Evolutionary conservation across 2,113 vertebrate species (phyloP).

Genomic region (Prunella fulvescens): DNA sequence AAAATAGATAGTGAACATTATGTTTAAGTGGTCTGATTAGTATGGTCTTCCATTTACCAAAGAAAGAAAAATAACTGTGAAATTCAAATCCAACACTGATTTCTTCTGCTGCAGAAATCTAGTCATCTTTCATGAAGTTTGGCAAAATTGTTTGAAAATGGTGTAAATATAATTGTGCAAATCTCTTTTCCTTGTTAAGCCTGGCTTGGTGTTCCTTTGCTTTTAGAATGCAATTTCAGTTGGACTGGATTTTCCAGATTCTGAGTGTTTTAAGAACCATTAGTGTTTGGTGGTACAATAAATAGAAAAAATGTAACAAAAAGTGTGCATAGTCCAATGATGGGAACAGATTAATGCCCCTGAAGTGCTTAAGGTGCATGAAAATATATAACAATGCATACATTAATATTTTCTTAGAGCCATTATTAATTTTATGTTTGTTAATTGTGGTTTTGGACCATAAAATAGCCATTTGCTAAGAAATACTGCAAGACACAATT

Average conservation of each 20-base stretch:
- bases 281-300: neutral
- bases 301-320: neutral
- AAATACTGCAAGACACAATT: neutral
- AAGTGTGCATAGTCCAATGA: neutral
- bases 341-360: neutral
- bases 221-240: neutral
- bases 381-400: neutral
- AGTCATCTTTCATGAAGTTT: neutral
- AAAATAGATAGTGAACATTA: neutral
- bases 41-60: neutral
- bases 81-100: neutral
- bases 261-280: neutral
- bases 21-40: neutral
- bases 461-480: neutral
- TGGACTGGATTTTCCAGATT: neutral
- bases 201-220: neutral
- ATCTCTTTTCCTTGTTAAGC: neutral
- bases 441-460: neutral
- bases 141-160: neutral
- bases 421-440: neutral
- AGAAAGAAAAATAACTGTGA: neutral
- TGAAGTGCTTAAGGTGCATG: neutral
- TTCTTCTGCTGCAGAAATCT: neutral
- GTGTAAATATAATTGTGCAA: neutral
- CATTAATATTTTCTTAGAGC: neutral